Evolutionary conservation across 2,797 vertebrate species (phyloP).

Genomic region (Pangasius mekongensis): DNA sequence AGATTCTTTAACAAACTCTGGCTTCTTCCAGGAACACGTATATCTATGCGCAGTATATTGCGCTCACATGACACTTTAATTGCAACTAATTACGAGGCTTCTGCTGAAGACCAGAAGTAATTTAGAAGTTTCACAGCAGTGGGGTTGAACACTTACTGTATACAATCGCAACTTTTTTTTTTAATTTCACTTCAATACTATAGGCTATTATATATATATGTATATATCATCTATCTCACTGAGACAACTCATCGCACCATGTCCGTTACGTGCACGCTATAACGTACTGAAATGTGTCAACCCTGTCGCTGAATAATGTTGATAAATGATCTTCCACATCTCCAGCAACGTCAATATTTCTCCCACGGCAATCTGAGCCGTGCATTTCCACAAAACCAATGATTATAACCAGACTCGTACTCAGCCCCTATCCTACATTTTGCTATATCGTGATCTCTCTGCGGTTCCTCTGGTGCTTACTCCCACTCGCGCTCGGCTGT

Average conservation of each 20-base stretch:
- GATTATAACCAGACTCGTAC: background rate
- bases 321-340: constrained; percentile 11
- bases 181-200: background rate
- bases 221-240: background rate
- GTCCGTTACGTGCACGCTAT: too few relatives aligned
- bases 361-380: background rate
- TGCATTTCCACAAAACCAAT: background rate
- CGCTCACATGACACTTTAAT: background rate
- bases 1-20: background rate
- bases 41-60: background rate
- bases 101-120: background rate
- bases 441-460: constrained; percentile 24
- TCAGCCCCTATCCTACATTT: background rate
- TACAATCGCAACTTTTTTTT: background rate
- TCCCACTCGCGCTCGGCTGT: background rate
- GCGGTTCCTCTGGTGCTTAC: constrained; percentile 11
- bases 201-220: too few relatives aligned
- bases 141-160: too few relatives aligned
- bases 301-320: background rate
- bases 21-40: background rate
- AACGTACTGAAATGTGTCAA: background rate
- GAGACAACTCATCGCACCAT: background rate
- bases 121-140: background rate
- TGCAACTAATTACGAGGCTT: too few relatives aligned
- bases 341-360: constrained; percentile 7